These are phyloP conservation scores for Drosophila nigrodunni DNA, from an alignment of 1,140 invertebrate species.

Conservation along the genomic window DNA sequence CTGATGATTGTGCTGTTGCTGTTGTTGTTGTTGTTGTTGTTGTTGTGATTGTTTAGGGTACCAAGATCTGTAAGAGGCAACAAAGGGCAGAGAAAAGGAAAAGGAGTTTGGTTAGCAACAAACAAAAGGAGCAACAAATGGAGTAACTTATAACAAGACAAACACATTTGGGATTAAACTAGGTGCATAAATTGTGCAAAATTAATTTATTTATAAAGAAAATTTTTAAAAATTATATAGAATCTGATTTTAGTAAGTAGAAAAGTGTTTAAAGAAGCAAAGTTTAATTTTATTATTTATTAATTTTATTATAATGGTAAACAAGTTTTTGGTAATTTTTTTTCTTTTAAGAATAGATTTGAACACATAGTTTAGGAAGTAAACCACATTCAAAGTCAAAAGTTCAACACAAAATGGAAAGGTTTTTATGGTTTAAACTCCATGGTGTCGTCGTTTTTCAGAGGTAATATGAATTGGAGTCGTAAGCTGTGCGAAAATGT, in stretches of 20 bases:
- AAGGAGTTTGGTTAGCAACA: conserved; percentile 57
- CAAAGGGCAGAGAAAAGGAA: conserved; percentile 28
- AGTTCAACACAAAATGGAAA: conserved; percentile 19
- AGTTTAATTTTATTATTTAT: neutral
- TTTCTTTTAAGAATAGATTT: neutral
- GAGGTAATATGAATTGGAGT: conserved; percentile 67
- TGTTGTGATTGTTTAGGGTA: conserved; percentile 66
- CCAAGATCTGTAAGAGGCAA: conserved; percentile 65
- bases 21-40: conserved; percentile 48
- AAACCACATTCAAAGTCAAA: neutral
- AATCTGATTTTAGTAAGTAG: neutral
- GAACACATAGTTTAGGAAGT: neutral
- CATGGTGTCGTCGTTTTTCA: conserved; percentile 21
- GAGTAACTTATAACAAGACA: conserved; percentile 9
- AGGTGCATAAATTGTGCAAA: neutral
- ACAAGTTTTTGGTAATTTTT: no score
- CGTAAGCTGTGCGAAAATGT: conserved; percentile 54
- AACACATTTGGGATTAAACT: neutral
- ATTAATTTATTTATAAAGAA: neutral
- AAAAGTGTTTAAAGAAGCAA: no score
- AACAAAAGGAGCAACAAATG: conserved; percentile 49
- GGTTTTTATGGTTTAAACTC: conserved; percentile 9
- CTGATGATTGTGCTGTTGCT: conserved; percentile 29
- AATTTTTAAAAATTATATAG: neutral
- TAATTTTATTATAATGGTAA: no score